Base-by-base conservation (phyloP, 1,140 invertebrate genomes). In the Papilio dardanus region DNA sequence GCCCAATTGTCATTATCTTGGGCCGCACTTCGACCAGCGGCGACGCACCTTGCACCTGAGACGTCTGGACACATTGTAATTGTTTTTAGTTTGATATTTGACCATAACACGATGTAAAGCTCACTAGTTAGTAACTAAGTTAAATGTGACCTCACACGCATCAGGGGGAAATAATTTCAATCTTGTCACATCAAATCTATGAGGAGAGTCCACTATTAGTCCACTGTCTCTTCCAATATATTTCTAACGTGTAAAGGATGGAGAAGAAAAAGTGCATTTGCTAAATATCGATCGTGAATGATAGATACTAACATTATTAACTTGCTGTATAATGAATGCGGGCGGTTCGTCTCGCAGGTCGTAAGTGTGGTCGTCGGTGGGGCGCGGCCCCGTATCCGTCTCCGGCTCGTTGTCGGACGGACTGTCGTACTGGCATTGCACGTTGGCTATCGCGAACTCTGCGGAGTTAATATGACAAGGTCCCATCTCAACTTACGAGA, bases 381-480 rank as follows among this genome's bases (percentile, higher is more conserved):
- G 79, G 16, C 78, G 54, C 7, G 71, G 12, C 28, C 75, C 50
- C 14, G 78, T 40, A 46, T 84, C 83, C 0, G 54, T 8, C 68
- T 93, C 88, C 76, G 89, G 30, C 46, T 73, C 71, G 46, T 54
- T 82, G 79, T 93, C 83, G 74, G 90, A 88, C 88, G 89, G 77
- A 31, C 90, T 88, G 83, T 93, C 93, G 80, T 95, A 95, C 83
- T 95, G 94, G 75, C 95, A 95, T 69, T 94, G 94, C 40, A 95
- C 95, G 85, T 95, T 95, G n/a, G 94, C 94, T 77, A 95, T 95
- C 24, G 95, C 94, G 82, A 93, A 94, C 58, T 94, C 94, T 86
- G 94, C 40, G 75, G 74, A 33, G n/a, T n/a, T n/a, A n/a, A n/a
- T n/a, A n/a, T n/a, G n/a, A n/a, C n/a, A n/a, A n/a, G n/a, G n/a